Evolutionary conservation across 2,888 invertebrate species (phyloP).

Genomic region (Ectemnius lituratus): DNA sequence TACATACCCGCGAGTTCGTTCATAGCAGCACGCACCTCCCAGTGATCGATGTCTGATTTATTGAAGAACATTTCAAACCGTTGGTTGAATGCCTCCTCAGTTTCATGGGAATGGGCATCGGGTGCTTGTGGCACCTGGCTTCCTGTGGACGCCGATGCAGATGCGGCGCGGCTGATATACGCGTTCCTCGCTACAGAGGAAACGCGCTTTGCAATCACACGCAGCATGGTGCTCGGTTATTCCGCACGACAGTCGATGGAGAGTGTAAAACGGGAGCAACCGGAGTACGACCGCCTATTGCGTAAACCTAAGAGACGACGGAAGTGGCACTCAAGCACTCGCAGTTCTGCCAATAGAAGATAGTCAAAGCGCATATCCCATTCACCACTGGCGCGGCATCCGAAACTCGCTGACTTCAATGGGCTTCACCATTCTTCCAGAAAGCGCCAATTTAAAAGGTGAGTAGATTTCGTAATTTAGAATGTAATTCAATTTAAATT

Average conservation of each 20-base stretch:
- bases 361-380: not conserved
- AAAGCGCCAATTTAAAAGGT: no score
- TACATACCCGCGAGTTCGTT: slow-evolving; percentile 83
- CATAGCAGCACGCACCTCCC: slow-evolving; percentile 96
- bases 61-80: slow-evolving; percentile 92
- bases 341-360: slow-evolving; percentile 18
- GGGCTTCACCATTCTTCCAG: no score
- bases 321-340: slow-evolving; percentile 5
- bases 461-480: no score
- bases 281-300: slow-evolving; percentile 22
- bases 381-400: slow-evolving; percentile 7
- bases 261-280: not conserved
- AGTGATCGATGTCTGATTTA: slow-evolving; percentile 92
- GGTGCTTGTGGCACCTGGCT: slow-evolving; percentile 71
- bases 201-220: slow-evolving; percentile 64
- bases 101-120: slow-evolving; percentile 82
- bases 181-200: slow-evolving; percentile 51
- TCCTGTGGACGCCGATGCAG: slow-evolving; percentile 56
- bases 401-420: not conserved
- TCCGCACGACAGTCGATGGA: slow-evolving; percentile 5
- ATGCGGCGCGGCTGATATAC: slow-evolving; percentile 54
- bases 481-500: no score
- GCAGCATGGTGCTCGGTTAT: slow-evolving; percentile 58
- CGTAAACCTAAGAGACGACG: slow-evolving; percentile 41
- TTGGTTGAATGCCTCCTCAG: slow-evolving; percentile 91